These are phyloP conservation scores for Drosophila nigromelanica DNA, from an alignment of 1,140 invertebrate genomes.

Conservation along the genomic window DNA sequence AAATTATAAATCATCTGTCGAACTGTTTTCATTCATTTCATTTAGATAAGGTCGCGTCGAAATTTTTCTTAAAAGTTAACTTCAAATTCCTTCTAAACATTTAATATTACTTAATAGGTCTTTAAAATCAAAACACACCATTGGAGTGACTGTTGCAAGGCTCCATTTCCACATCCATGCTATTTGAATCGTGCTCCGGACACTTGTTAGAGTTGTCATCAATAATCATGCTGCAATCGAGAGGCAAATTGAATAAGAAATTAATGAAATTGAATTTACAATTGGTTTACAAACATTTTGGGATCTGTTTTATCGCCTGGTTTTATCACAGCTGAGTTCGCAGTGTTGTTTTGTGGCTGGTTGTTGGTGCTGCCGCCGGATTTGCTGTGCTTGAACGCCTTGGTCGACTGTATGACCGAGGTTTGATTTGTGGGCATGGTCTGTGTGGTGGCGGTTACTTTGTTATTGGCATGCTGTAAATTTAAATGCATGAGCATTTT, in stretches of 20 bases:
- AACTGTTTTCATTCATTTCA: too few relatives aligned
- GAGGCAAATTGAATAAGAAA: not conserved
- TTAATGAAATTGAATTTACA: not conserved
- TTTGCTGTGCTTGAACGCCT: slow-evolving; percentile 86
- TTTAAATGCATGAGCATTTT: too few relatives aligned
- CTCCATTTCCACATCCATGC: slow-evolving; percentile 84
- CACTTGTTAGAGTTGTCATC: slow-evolving; percentile 78
- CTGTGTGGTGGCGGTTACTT: slow-evolving; percentile 76
- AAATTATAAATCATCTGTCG: too few relatives aligned
- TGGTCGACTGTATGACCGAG: slow-evolving; percentile 90
- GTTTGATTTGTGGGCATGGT: slow-evolving; percentile 85
- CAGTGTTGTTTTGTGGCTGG: slow-evolving; percentile 71
- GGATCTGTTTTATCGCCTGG: slow-evolving; percentile 69
- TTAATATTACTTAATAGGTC: not conserved
- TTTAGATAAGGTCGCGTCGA: too few relatives aligned
- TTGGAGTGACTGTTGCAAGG: slow-evolving; percentile 79
- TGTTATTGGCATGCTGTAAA: slow-evolving; percentile 66
- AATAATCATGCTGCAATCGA: slow-evolving; percentile 55
- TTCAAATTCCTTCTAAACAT: too few relatives aligned
- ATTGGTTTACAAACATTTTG: slow-evolving; percentile 47
- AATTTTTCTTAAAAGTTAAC: too few relatives aligned
- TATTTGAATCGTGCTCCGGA: slow-evolving; percentile 68
- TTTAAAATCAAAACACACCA: slow-evolving; percentile 48
- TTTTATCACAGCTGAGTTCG: slow-evolving; percentile 85
- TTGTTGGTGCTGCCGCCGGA: slow-evolving; percentile 53